Evolutionary conservation across 1,140 invertebrate genomes (phyloP).

Genomic region (Melipona quadrifasciata): DNA sequence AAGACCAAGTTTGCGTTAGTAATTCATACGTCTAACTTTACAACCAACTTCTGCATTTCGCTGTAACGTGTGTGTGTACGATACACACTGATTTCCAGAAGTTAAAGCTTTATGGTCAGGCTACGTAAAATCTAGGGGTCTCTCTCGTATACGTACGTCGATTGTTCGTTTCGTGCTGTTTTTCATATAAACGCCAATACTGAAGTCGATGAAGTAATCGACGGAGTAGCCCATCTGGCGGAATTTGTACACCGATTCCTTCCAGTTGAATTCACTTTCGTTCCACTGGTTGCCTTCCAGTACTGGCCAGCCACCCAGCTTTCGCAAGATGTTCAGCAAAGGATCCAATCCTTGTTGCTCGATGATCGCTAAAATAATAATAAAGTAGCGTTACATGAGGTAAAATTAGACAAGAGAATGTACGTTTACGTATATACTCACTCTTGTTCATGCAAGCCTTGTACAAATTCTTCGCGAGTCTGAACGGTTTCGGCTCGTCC

Average conservation of each 20-base stretch:
- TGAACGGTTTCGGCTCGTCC: slow-evolving; percentile 88
- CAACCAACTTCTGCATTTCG: too few relatives aligned
- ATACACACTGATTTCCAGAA: background rate
- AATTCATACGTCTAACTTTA: background rate
- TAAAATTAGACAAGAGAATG: too few relatives aligned
- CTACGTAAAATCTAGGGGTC: background rate
- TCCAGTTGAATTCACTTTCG: slow-evolving; percentile 89
- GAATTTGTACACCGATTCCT: slow-evolving; percentile 91
- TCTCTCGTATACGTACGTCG: slow-evolving; percentile 86
- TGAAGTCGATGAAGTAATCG: slow-evolving; percentile 96
- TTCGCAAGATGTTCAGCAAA: slow-evolving; percentile 86
- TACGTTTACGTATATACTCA: slow-evolving; percentile 78
- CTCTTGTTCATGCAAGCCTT: slow-evolving; percentile 93
- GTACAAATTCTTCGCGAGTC: slow-evolving; percentile 89
- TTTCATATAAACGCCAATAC: slow-evolving; percentile 94
- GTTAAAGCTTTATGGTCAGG: background rate
- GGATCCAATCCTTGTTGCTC: slow-evolving; percentile 88
- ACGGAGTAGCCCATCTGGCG: slow-evolving; percentile 90
- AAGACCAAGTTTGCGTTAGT: background rate
- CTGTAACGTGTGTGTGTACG: too few relatives aligned
- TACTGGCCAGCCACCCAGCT: slow-evolving; percentile 96
- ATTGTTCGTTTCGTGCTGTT: slow-evolving; percentile 93
- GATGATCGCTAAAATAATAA: slow-evolving; percentile 84
- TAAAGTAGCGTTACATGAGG: too few relatives aligned
- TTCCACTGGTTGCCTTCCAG: slow-evolving; percentile 90